Evolutionary conservation across 2,888 invertebrate species (phyloP), one percentile per base, ranked within the genome.

Genomic region (Cerceris rybyensis): DNA sequence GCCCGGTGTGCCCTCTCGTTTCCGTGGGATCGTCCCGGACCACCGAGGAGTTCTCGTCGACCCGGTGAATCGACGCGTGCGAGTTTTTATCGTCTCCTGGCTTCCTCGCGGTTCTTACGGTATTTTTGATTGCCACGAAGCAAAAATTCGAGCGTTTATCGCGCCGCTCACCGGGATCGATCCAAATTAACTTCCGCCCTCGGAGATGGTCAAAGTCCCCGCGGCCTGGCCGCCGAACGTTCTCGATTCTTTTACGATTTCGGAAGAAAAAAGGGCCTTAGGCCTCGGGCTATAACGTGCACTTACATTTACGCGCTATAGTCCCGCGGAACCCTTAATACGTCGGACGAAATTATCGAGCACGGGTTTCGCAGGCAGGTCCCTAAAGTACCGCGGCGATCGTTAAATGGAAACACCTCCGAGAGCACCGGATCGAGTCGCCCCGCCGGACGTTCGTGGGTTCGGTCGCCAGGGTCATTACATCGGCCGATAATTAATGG

Each of bases 401-500:
- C 81, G 81, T 83, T 84, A 84, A 83, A 84, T 72, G 78, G 70
- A 83, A 82, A 83, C 83, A 82, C 82, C 79, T 71, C 75, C 67
- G 65, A 16, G 64, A 71, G 70, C 70, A 49, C 55, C 60, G 78
- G 71, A 80, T 75, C 84, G 73, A 75, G 78, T 69, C 61, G 73
- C 70, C 64, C 68, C 59, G 59, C 73, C 71, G 57, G 70, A 75
- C 61, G 80, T 67, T 76, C 73, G 68, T 75, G 84, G 65, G 72
- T 73, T 78, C 82, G 80, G 85, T 84, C 79, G 72, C 59, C 74
- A 75, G 83, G 82, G 81, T 89, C 87, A 81, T 89, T 87, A 86
- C 84, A 82, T 85, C 81, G 85, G 67, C 75, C 72, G 85, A 83
- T 87, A 89, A 88, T 89, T 89, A 88, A 88, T 86, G 88, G 82